Percentiles rank a stretch among this genome's conserved stretches.
phyloP scores from a whole-genome alignment of 2,888 invertebrate genomes.

The Aporophyla nigra region DNA sequence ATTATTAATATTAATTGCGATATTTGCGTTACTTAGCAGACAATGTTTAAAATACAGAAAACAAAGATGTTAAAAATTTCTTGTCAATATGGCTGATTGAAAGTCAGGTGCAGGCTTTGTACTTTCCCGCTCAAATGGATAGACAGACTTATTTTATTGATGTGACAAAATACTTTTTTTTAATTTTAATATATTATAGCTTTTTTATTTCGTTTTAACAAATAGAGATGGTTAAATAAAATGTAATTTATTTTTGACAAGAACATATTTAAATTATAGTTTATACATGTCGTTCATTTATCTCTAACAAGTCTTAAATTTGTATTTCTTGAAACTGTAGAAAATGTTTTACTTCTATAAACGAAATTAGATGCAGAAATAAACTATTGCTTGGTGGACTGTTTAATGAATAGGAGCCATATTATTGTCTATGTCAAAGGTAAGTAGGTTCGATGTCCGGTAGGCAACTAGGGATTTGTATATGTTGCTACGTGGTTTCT shows the following conservation, averaged over 20 bases:
- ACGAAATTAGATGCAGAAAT: not conserved
- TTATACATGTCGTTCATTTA: not conserved
- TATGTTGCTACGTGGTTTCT: slow-evolving; percentile 56
- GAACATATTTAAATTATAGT: slow-evolving; percentile 1
- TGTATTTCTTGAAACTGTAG: not conserved
- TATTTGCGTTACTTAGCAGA: too few species aligned
- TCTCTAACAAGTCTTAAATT: not conserved
- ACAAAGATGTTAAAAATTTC: too few species aligned
- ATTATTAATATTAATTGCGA: too few species aligned
- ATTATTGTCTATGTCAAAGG: slow-evolving; percentile 33
- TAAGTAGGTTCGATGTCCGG: slow-evolving; percentile 40
- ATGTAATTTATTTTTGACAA: not conserved
- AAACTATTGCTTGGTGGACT: slow-evolving; percentile 18
- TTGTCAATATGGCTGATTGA: too few species aligned
- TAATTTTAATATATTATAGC: too few species aligned
- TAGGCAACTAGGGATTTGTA: slow-evolving; percentile 35
- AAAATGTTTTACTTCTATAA: not conserved
- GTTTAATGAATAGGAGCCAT: slow-evolving; percentile 38
- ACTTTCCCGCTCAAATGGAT: not conserved
- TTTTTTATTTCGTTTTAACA: not conserved
- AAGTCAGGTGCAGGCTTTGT: not conserved
- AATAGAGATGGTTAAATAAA: not conserved
- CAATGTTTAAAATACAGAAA: too few species aligned
- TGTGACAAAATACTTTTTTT: not conserved
- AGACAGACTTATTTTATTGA: not conserved